phyloP scores from a whole-genome alignment of 2,797 vertebrate genomes.

The Rallus crepitans region DNA sequence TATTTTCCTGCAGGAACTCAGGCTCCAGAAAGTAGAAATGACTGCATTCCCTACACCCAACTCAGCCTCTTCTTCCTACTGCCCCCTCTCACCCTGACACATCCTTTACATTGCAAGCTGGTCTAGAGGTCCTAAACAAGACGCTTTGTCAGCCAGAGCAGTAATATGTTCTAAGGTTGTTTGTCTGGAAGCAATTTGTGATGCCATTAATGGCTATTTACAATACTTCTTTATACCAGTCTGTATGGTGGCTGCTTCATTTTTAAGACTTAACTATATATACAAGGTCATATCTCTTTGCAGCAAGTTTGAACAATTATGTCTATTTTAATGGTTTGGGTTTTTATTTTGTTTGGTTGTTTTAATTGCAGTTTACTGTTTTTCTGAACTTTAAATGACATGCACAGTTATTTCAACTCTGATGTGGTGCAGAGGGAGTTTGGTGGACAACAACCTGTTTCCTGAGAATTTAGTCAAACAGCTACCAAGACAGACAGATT shows the following conservation, averaged over 20 bases:
- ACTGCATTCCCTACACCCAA: background rate
- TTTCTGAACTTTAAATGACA: background rate
- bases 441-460: background rate
- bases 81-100: background rate
- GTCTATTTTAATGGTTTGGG: too few species aligned
- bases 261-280: background rate
- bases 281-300: background rate
- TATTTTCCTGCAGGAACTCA: background rate
- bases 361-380: background rate
- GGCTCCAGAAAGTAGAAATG: background rate
- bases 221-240: too few species aligned
- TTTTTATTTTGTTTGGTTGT: background rate
- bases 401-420: background rate
- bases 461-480: background rate
- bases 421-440: background rate
- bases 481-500: background rate
- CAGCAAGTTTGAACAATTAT: background rate
- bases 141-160: background rate
- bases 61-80: background rate
- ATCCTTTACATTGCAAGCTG: background rate
- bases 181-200: background rate
- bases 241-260: background rate
- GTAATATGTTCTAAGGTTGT: rapidly evolving
- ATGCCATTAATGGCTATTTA: background rate
- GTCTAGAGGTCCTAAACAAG: background rate